Percentiles rank a stretch among this genome's conserved stretches.
Conservation (phyloP, 2,113 vertebrate genomes). For the Chloebia gouldiae region DNA sequence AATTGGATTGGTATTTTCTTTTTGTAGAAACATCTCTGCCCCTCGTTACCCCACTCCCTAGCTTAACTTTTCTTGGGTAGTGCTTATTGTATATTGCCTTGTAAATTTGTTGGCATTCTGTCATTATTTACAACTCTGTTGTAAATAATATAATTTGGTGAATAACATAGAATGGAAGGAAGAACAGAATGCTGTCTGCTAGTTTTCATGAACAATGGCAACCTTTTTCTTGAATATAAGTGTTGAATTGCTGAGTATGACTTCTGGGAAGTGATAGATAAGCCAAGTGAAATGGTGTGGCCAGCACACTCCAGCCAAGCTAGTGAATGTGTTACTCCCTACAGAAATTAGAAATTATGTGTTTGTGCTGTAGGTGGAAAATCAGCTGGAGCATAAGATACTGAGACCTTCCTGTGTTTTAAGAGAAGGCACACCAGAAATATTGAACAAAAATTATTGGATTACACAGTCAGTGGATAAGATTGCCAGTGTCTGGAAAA, state of each 20-base stretch:
- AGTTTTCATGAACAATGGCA: neutral
- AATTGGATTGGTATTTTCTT: conserved; percentile 46
- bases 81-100: neutral
- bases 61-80: neutral
- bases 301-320: neutral
- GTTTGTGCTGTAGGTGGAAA: neutral
- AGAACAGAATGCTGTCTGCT: neutral
- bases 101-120: neutral
- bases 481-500: neutral
- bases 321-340: neutral
- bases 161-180: neutral
- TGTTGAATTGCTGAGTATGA: neutral
- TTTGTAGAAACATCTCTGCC: neutral
- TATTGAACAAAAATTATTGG: neutral
- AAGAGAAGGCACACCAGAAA: neutral
- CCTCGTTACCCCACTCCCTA: neutral
- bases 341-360: neutral
- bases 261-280: neutral
- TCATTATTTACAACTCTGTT: neutral
- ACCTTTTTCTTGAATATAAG: neutral
- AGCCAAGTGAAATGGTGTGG: neutral
- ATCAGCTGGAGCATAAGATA: neutral
- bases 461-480: neutral
- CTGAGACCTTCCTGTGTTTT: neutral
- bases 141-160: neutral